Evolutionary conservation across 2,113 vertebrate species (phyloP), one percentile per base, ranked within the genome.

Genomic region (Bos indicus): DNA sequence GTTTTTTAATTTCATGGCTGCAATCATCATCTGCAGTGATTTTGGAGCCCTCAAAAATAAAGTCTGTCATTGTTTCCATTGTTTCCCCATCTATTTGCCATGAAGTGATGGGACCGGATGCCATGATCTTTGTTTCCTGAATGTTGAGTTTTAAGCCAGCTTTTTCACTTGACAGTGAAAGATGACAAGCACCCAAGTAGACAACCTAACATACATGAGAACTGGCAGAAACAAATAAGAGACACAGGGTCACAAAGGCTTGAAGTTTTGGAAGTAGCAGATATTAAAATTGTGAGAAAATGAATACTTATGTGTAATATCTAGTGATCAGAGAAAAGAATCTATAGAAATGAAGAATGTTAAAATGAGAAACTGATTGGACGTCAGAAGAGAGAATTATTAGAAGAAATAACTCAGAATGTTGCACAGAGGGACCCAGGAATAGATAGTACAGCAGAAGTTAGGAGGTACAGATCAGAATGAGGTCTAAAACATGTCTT

Each of bases 331-430:
- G 13, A 71, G 60, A 83, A 85, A 93, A 74, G 25, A 78, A 57
- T 88, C 56, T 92, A 56, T 1, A 83, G 60, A 83, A 88, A 52
- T 96, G 25, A 78, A 85, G 71, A 86, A 88, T 36, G 23, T 33
- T 90, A 33, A 96, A 93, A 89, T 93, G 28, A 80, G 95, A 67
- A 93, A 80, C 80, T 62, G n/a, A 48, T 67, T 78, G 62, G 36
- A 85, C 2, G 80, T 67, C 56, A 93, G 67, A 90, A 90, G 60
- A 88, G 40, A 57, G 30, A 86, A 87, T 74, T 85, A 56, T 90
- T 78, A 80, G 30, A 85, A 80, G 67, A 83, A 46, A 30, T 89
- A 90, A 40, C 10, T 78, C 16, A 54, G 54, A 62, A 17, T 57
- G 56, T 78, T 33, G 33, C 36, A 60, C 21, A 64, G 56, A 90